Evolutionary conservation across 2,113 vertebrate species (phyloP).

Genomic region (Xiphophorus couchianus): DNA sequence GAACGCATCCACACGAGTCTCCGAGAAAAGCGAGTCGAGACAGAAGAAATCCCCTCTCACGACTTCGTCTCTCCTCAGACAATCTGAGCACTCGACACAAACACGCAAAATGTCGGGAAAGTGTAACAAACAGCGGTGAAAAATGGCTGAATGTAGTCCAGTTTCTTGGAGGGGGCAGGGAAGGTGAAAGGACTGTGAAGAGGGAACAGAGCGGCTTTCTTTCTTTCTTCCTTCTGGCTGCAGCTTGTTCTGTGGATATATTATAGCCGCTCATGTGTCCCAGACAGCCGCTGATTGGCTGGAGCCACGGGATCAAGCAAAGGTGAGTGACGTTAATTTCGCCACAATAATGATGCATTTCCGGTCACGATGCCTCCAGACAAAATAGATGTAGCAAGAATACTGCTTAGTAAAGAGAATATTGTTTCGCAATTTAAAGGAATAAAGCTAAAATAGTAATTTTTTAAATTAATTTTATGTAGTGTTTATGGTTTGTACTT

Average conservation of each 20-base stretch:
- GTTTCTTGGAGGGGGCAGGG: neutral
- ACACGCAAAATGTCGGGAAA: neutral
- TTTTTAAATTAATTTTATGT: neutral
- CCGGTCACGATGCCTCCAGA: neutral
- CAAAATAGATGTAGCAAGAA: fast-evolving
- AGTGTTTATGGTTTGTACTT: neutral
- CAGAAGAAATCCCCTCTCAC: slow-evolving; percentile 20
- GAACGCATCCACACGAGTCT: slow-evolving; percentile 9
- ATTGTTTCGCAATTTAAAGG: neutral
- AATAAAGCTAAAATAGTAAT: neutral
- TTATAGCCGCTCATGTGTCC: slow-evolving; percentile 59
- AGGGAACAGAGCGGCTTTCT: slow-evolving; percentile 31
- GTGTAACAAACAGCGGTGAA: neutral
- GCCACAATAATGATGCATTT: neutral
- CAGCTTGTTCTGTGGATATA: slow-evolving; percentile 43
- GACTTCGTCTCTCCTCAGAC: slow-evolving; percentile 29
- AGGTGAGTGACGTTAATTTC: slow-evolving; percentile 62
- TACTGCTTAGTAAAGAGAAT: neutral
- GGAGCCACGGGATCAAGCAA: slow-evolving; percentile 60
- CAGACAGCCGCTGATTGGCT: slow-evolving; percentile 74
- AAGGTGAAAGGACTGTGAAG: slow-evolving; percentile 1
- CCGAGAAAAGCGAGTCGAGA: slow-evolving; percentile 18
- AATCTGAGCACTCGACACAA: neutral
- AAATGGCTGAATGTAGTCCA: neutral
- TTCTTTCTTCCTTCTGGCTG: slow-evolving; percentile 70